Percentiles rank a stretch among this genome's conserved stretches.
phyloP scores from a whole-genome alignment of 2,888 invertebrate genomes.

The Nemurella pictetii region DNA sequence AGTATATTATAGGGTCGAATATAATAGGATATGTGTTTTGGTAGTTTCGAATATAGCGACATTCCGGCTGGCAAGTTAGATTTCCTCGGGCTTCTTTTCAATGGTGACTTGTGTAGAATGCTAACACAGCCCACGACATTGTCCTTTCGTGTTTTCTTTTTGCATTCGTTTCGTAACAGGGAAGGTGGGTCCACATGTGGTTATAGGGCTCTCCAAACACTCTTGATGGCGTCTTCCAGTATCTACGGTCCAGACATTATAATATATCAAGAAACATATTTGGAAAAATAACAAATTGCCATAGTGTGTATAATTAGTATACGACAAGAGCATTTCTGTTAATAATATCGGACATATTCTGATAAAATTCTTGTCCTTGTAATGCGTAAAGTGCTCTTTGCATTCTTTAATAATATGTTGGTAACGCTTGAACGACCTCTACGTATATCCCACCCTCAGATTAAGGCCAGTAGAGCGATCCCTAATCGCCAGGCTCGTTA shows the following conservation, averaged over 20 bases:
- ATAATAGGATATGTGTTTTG: not conserved
- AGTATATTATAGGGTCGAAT: not conserved
- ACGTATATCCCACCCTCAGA: not conserved
- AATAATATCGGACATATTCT: not conserved
- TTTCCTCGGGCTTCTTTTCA: not conserved
- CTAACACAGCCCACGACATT: not conserved
- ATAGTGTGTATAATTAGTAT: not conserved
- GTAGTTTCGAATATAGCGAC: not conserved
- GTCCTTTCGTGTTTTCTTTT: not conserved
- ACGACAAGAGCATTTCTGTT: not conserved
- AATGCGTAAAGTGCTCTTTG: not conserved
- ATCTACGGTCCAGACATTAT: no score
- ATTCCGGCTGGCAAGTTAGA: not conserved
- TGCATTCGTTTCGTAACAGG: not conserved
- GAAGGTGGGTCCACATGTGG: not conserved
- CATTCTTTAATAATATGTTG: not conserved
- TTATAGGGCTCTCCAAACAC: no score
- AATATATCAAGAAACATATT: not conserved
- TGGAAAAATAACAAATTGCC: not conserved
- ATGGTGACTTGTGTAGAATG: not conserved
- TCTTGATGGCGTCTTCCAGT: no score
- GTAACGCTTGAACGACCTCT: not conserved
- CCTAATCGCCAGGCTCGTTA: conserved; percentile 2
- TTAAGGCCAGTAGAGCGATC: conserved; percentile 4
- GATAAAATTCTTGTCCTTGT: not conserved